A percentile compares a stretch with the other conserved stretches of the same genome.
phyloP scores from a whole-genome alignment of 2,888 invertebrate genomes.

The Himalopsyche kuldschensis region DNA sequence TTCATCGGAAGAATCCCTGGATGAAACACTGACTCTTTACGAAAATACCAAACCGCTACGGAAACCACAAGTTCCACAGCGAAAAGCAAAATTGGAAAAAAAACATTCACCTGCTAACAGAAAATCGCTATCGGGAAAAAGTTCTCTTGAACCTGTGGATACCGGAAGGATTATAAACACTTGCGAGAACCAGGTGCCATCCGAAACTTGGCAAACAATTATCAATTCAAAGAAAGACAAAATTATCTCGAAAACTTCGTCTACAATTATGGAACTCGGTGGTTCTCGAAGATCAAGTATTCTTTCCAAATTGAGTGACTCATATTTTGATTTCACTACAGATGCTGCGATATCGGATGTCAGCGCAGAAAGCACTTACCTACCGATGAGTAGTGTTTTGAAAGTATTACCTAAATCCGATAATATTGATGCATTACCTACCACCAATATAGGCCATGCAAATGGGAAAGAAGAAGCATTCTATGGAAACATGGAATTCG shows the following conservation, averaged over 20 bases:
- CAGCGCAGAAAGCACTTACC: conserved; percentile 4
- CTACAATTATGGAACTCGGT: not conserved
- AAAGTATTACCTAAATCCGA: conserved; percentile 10
- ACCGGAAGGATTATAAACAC: not conserved
- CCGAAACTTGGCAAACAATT: not conserved
- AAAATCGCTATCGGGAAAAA: not conserved
- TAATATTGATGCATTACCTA: not conserved
- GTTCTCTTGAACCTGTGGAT: not conserved
- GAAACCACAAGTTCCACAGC: not conserved
- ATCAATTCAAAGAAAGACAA: not conserved
- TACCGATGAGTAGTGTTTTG: conserved; percentile 25
- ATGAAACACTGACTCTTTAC: not conserved
- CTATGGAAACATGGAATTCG: conserved; percentile 30
- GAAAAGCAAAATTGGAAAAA: not conserved
- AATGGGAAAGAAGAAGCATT: conserved; percentile 9
- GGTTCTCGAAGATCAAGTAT: conserved; percentile 12
- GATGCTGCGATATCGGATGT: not conserved
- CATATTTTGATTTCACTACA: not conserved
- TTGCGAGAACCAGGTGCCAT: not conserved
- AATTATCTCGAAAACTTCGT: not conserved
- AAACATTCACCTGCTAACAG: not conserved
- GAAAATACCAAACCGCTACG: not conserved
- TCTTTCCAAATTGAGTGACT: not conserved
- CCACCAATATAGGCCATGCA: not conserved
- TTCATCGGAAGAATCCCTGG: conserved; percentile 12